Base-by-base conservation (phyloP, 2,113 vertebrate species). In the Tetraodon nigroviridis region DNA sequence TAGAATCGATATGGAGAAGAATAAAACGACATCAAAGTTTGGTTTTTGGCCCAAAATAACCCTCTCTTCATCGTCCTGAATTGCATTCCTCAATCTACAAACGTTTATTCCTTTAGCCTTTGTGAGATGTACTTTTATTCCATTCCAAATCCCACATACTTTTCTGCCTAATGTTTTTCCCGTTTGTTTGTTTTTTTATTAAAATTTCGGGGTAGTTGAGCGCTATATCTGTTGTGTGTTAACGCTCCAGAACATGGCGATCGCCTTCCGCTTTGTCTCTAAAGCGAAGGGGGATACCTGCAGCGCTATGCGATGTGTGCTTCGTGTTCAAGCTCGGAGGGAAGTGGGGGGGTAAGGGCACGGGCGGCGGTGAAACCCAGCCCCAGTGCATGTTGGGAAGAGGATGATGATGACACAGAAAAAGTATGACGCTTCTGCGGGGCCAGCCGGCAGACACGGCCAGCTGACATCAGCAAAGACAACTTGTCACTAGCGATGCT, bases 401-500 rank as follows among this genome's bases (percentile, higher is more conserved):
- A 73, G 56, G 68, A 73, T 67, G 58, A 32, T 48, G 76, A 82
- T 76, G 82, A 85, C 82, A 81, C 81, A 42, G 62, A 59, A 78
- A 53, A 69, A 82, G 64, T 17, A 69, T 41, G 50, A 47, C 78
- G 75, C 69, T 68, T 76, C 82, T 76, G 69, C 76, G 18, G 80
- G 79, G 80, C 65, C 60, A 20, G 74, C 71, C 73, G 67, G 59
- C 66, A 72, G 76, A 82, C 69, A 73, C 15, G 18, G 61, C 45
- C 67, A 56, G 66, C 73, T 84, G 79, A 82, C 86, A 86, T 87
- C 81, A 71, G 82, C 73, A 55, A 65, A 83, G 82, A 76, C 58
- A 49, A 76, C 84, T 69, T 86, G 87, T 88, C 87, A 82, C 64
- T 78, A 75, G 69, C 69, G 55, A 81, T 88, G 71, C 65, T 48